Percentiles rank a stretch among this genome's conserved stretches.
These are phyloP conservation scores for Micoletzkya japonica DNA, from an alignment of 2,888 invertebrate species.

Conservation along the genomic window DNA sequence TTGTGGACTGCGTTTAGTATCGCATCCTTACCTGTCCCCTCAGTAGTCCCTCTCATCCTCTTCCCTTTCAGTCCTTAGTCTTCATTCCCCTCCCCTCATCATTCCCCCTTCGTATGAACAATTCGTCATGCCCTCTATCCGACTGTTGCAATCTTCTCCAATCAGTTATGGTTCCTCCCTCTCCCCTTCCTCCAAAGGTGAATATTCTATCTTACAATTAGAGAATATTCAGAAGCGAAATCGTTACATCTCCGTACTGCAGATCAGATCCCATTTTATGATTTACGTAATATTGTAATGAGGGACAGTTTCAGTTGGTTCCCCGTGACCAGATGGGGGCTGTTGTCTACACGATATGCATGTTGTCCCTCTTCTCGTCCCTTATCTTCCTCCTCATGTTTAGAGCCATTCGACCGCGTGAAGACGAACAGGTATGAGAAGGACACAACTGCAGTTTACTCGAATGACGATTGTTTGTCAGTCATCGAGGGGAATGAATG, in stretches of 20 bases:
- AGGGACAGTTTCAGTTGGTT: too few relatives aligned
- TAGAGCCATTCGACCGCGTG: slow-evolving; percentile 45
- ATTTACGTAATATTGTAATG: too few relatives aligned
- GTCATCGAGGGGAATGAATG: too few relatives aligned
- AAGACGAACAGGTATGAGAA: slow-evolving; percentile 28
- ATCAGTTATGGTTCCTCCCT: background rate
- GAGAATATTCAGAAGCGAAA: background rate
- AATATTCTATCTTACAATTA: background rate
- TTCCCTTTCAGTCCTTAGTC: too few relatives aligned
- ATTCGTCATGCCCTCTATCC: background rate
- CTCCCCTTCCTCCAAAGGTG: background rate
- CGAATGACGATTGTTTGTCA: too few relatives aligned
- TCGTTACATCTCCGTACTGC: background rate
- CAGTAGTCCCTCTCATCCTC: too few relatives aligned
- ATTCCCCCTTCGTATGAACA: too few relatives aligned
- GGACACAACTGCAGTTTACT: too few relatives aligned
- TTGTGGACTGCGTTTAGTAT: too few relatives aligned
- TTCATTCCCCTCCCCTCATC: too few relatives aligned
- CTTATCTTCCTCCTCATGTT: slow-evolving; percentile 60
- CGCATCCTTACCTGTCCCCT: too few relatives aligned
- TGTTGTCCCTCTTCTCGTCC: slow-evolving; percentile 56
- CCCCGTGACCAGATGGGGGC: slow-evolving; percentile 21
- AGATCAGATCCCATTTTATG: background rate
- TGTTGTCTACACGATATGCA: slow-evolving; percentile 52
- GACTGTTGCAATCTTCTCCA: slow-evolving; percentile 5